Evolutionary conservation across 2,113 vertebrate genomes (phyloP), one percentile per base, ranked within the genome.

Genomic region (Atrichornis clamosus): DNA sequence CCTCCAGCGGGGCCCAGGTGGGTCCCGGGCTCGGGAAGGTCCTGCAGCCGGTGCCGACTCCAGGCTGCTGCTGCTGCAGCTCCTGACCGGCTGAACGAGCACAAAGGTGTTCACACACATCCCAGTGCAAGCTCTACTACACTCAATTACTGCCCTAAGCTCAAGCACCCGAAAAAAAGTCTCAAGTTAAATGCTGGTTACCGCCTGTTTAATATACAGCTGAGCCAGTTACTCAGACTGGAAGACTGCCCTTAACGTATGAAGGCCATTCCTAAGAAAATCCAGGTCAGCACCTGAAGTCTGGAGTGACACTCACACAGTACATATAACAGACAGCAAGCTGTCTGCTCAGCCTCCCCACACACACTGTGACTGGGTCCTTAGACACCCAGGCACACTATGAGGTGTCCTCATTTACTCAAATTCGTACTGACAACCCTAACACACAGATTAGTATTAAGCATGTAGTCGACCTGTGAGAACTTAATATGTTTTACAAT

Each of bases 21-120:
- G 6, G 53, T 39, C 20, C 56, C 4, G 0, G 35, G 56, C 41
- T 23, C 1, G 0, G 15, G 28, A 10, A 44, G 39, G 27, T n/a
- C 13, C 7, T 19, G 82, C 41, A 42, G 81, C 17, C 64, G 60
- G 2, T 3, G 35, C 4, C 0, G 2, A 20, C 14, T 20, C 33
- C 73, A 84, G 37, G n/a, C n/a, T n/a, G 32, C 39, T 44, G 62
- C 37, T 16, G 41, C 55, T 13, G 10, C 30, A 39, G 23, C 20
- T 44, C 64, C 74, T 11, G 20, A 26, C 32, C 4, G 6, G 67
- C 44, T 37, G 11, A 46, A 17, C 26, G 1, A 39, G 52, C 0
- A 7, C 58, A 15, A 8, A 42, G 17, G 26, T 37, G 53, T 28
- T n/a, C 24, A 11, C 7, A 46, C 35, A 42, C 33, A 46, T 10